Percentiles rank a stretch among this genome's conserved stretches.
These are phyloP conservation scores for Palloptera scutellata DNA, from an alignment of 2,888 invertebrate genomes.

Conservation along the genomic window DNA sequence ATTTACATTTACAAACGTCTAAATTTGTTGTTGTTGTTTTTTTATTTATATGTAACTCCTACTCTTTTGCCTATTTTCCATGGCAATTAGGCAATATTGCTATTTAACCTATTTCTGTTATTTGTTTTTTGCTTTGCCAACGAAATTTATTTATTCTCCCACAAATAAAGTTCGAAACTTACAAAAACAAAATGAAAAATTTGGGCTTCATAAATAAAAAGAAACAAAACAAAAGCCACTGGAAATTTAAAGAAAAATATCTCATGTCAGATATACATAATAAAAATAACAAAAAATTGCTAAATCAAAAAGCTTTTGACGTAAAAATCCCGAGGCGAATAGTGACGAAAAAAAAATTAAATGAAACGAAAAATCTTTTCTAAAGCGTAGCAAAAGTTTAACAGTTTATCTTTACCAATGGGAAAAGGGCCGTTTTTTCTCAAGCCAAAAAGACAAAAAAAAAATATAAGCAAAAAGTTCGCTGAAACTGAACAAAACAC, in stretches of 20 bases:
- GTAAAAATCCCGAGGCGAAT: too few species aligned
- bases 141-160: conserved; percentile 35
- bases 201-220: too few species aligned
- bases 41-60: neutral
- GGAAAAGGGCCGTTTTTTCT: conserved; percentile 19
- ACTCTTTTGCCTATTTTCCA: too few species aligned
- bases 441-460: too few species aligned
- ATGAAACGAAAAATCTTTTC: neutral
- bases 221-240: conserved; percentile 14
- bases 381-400: conserved; percentile 18
- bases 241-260: conserved; percentile 2
- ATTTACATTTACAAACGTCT: too few species aligned
- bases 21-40: conserved; percentile 16
- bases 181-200: neutral
- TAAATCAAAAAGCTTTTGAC: too few species aligned
- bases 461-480: too few species aligned
- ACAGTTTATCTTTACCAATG: conserved; percentile 21
- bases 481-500: too few species aligned
- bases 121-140: conserved; percentile 30
- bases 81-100: neutral
- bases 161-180: conserved; percentile 25
- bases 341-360: too few species aligned
- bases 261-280: neutral
- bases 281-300: too few species aligned
- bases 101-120: conserved; percentile 2